These are phyloP conservation scores for Pangasius larnaudii DNA, from an alignment of 2,797 vertebrate species.

Conservation along the genomic window DNA sequence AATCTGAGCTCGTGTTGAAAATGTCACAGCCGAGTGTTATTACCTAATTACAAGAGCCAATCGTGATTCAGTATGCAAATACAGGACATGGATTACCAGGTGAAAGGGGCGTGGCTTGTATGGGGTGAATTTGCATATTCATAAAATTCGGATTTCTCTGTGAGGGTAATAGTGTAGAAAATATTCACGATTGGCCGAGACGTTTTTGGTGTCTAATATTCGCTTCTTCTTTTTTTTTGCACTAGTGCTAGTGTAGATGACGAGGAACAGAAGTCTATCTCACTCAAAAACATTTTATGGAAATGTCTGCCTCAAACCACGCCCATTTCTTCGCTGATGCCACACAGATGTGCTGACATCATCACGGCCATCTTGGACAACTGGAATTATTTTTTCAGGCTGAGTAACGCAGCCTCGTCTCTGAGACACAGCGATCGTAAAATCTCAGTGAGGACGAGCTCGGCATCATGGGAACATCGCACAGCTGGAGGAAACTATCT, in stretches of 20 bases:
- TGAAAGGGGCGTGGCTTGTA: not conserved
- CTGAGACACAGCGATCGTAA: not conserved
- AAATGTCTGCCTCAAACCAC: not conserved
- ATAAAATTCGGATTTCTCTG: no score
- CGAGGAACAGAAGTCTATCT: not conserved
- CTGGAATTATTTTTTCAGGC: not conserved
- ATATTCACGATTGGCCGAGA: not conserved
- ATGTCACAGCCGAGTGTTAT: not conserved
- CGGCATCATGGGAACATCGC: conserved; percentile 3
- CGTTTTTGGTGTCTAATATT: not conserved
- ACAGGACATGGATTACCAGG: not conserved
- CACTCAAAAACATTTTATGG: not conserved
- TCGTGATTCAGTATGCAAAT: not conserved
- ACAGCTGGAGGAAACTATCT: not conserved
- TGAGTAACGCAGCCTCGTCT: not conserved
- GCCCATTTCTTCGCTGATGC: not conserved
- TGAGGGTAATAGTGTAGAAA: not conserved
- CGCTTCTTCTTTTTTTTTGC: not conserved
- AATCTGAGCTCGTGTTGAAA: not conserved
- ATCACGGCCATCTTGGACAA: not conserved
- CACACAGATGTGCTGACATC: not conserved
- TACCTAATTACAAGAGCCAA: not conserved
- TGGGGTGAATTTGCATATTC: not conserved
- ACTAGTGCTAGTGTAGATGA: not conserved
- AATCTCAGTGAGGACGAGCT: not conserved